phyloP scores from a whole-genome alignment of 1,140 invertebrate genomes.

The Mylabris phalerata region DNA sequence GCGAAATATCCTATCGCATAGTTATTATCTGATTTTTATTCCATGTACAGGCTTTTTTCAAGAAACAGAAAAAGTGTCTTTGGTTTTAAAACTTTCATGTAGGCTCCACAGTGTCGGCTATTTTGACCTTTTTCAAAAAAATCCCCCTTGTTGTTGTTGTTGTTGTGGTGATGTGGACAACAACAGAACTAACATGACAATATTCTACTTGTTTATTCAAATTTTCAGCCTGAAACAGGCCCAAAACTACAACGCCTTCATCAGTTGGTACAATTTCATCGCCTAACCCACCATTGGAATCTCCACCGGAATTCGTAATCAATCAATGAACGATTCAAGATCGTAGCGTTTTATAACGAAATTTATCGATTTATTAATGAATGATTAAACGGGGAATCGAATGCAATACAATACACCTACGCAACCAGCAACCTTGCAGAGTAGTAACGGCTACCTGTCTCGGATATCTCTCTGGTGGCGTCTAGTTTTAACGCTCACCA shows the following conservation, averaged over 20 bases:
- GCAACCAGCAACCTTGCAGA: slow-evolving; percentile 5
- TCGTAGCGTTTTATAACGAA: too few relatives aligned
- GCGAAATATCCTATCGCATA: slow-evolving; percentile 14
- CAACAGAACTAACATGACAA: too few relatives aligned
- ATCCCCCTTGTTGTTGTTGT: too few relatives aligned
- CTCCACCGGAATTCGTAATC: not conserved
- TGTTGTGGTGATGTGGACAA: too few relatives aligned
- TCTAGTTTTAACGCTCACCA: slow-evolving; percentile 8
- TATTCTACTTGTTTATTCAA: too few relatives aligned
- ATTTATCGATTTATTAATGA: too few relatives aligned
- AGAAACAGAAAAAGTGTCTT: slow-evolving; percentile 1
- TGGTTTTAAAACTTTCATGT: not conserved
- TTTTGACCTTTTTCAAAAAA: slow-evolving; percentile 8
- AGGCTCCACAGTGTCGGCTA: slow-evolving; percentile 3
- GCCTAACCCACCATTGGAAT: not conserved
- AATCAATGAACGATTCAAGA: not conserved
- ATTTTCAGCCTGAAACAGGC: too few relatives aligned
- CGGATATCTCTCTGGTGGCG: slow-evolving; percentile 1
- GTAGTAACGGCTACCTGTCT: slow-evolving; percentile 14
- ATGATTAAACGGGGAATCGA: too few relatives aligned
- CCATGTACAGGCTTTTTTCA: slow-evolving; percentile 6
- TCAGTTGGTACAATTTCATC: not conserved
- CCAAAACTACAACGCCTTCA: too few relatives aligned
- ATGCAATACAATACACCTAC: too few relatives aligned
- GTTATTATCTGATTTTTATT: slow-evolving; percentile 9